Evolutionary conservation across 2,113 vertebrate genomes (phyloP).

Genomic region (Lepisosteus osseus): DNA sequence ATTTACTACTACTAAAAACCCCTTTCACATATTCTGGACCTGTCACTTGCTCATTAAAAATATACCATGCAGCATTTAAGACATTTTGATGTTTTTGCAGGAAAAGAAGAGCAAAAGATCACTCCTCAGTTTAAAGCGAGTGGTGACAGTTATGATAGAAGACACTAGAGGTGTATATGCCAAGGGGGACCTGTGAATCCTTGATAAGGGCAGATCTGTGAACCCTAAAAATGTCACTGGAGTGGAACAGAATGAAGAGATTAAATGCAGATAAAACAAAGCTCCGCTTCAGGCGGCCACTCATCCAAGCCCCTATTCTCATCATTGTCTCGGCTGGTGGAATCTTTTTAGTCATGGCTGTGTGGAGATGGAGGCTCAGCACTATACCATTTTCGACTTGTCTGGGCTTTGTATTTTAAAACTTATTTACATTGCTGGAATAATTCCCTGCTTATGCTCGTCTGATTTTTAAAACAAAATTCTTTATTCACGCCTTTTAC

Average conservation of each 20-base stretch:
- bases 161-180: neutral
- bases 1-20: no score
- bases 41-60: no score
- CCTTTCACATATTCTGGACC: no score
- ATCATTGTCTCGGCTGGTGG: neutral
- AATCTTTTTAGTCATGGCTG: constrained; percentile 9
- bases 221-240: neutral
- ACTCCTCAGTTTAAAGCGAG: neutral
- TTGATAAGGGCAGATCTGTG: neutral
- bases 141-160: neutral
- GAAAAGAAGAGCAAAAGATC: neutral
- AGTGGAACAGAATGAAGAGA: constrained; percentile 1
- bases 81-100: neutral
- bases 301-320: neutral
- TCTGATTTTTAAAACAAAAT: no score
- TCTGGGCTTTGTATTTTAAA: no score
- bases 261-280: neutral
- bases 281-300: neutral
- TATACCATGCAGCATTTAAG: no score
- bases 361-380: neutral
- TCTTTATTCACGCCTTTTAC: no score
- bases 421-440: no score
- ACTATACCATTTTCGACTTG: neutral
- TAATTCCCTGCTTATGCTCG: no score
- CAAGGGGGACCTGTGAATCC: neutral